Evolutionary conservation across 2,113 vertebrate species (phyloP).

Genomic region (Typhlomys cinereus): DNA sequence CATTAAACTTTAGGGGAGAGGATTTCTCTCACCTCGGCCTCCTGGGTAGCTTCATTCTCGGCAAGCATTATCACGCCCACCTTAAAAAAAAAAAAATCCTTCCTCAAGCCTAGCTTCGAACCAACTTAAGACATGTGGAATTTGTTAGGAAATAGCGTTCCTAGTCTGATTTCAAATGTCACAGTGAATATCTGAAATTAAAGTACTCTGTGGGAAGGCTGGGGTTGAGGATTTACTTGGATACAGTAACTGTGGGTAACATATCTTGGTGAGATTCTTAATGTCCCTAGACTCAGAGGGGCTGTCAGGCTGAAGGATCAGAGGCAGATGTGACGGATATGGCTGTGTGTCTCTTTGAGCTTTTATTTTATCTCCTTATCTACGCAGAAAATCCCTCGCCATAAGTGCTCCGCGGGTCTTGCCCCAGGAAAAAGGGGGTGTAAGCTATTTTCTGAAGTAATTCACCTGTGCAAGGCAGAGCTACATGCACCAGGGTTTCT

Average conservation of each 20-base stretch:
- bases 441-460: background rate
- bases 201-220: background rate
- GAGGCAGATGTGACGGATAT: background rate
- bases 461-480: background rate
- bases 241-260: background rate
- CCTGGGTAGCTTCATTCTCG: background rate
- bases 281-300: background rate
- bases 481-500: background rate
- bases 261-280: background rate
- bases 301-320: background rate
- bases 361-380: background rate
- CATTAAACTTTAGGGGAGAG: background rate
- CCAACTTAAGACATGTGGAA: background rate
- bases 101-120: background rate
- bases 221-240: background rate
- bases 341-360: background rate
- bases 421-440: too few species aligned
- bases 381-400: background rate
- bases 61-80: background rate
- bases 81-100: background rate
- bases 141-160: slow-evolving; percentile 34
- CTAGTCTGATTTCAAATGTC: slow-evolving; percentile 50
- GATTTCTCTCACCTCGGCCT: background rate
- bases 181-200: background rate
- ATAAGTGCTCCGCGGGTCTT: background rate